Conservation (phyloP, 2,797 vertebrate species). For the Babyrousa celebensis region DNA sequence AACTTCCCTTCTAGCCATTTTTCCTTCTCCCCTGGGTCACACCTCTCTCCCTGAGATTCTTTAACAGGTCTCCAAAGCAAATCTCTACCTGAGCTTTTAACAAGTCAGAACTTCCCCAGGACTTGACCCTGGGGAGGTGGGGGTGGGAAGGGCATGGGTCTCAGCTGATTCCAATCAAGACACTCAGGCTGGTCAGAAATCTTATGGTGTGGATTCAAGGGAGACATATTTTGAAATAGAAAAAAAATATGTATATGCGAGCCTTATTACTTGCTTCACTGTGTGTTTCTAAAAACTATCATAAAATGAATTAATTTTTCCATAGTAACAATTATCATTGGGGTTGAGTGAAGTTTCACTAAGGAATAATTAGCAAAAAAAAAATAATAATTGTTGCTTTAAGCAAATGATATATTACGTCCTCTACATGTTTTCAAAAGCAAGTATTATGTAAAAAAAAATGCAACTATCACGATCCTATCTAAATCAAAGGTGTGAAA, state of each 20-base stretch:
- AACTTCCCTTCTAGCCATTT: background rate
- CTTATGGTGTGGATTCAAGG: constrained; percentile 63
- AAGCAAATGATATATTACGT: background rate
- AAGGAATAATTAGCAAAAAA: constrained; percentile 31
- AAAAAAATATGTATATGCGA: constrained; percentile 56
- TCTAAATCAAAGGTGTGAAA: constrained; percentile 45
- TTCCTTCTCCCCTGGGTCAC: background rate
- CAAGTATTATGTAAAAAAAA: constrained; percentile 18
- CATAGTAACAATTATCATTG: constrained; percentile 34
- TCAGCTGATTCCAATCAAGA: constrained; percentile 60
- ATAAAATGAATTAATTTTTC: constrained; percentile 59
- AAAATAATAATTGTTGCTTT: background rate
- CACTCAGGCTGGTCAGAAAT: constrained; percentile 12
- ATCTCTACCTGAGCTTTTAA: background rate
- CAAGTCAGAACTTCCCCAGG: background rate
- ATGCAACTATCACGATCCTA: background rate
- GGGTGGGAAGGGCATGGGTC: background rate
- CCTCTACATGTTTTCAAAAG: background rate
- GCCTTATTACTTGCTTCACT: constrained; percentile 41
- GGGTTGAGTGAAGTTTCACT: constrained; percentile 3
- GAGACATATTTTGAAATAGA: constrained; percentile 56
- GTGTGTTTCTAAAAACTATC: constrained; percentile 2
- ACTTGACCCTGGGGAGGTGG: background rate
- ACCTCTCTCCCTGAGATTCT: background rate
- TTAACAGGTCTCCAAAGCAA: background rate